Evolutionary conservation across 2,888 invertebrate species (phyloP).

Genomic region (Eupithecia inturbata): DNA sequence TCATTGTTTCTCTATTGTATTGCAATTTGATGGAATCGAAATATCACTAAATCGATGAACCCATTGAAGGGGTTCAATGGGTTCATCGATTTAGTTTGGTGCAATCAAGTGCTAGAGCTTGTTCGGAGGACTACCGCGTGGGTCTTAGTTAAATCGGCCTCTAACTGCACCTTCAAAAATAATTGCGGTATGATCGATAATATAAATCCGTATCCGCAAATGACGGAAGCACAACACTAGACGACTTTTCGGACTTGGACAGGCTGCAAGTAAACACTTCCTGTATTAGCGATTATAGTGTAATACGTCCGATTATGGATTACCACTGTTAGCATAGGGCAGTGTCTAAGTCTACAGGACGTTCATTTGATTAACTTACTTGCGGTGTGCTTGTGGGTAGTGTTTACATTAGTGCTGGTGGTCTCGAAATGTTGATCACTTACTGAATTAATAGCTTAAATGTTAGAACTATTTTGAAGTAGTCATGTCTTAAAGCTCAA

Average conservation of each 20-base stretch:
- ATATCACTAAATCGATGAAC: no score
- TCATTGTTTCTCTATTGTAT: no score
- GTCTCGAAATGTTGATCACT: neutral
- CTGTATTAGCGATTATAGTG: constrained; percentile 38
- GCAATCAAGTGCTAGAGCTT: no score
- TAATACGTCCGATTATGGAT: constrained; percentile 35
- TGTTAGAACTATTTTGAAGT: neutral
- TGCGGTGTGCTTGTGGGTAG: constrained; percentile 4
- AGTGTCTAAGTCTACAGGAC: neutral
- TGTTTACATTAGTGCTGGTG: neutral
- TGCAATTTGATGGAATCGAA: no score
- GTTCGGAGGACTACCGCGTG: no score
- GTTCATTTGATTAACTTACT: constrained; percentile 11
- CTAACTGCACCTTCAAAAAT: no score
- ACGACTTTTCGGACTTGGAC: neutral
- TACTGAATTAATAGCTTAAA: neutral
- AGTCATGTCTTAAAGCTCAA: no score
- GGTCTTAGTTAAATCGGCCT: no score
- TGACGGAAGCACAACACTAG: constrained; percentile 22
- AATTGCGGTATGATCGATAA: no score
- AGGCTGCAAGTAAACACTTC: neutral
- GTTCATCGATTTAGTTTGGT: no score
- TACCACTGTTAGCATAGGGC: constrained; percentile 12
- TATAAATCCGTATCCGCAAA: neutral
- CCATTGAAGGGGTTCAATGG: no score